These are phyloP conservation scores for Aspidapion aeneum DNA, from an alignment of 2,888 invertebrate species.

Conservation along the genomic window DNA sequence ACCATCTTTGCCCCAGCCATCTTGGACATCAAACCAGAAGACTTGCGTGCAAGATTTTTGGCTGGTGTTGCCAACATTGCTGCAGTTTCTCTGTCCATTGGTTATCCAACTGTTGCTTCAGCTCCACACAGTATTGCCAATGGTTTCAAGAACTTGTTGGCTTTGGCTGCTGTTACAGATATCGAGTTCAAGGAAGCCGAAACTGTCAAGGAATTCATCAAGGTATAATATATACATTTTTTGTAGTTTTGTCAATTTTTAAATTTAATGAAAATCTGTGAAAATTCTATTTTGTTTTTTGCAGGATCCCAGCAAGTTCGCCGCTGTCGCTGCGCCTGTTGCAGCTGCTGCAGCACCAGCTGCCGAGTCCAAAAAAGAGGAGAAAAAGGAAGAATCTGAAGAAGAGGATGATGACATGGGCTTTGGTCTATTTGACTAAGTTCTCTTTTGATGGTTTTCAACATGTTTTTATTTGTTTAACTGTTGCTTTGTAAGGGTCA, in stretches of 20 bases:
- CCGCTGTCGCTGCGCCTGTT: conserved; percentile 60
- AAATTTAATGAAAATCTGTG: conserved; percentile 53
- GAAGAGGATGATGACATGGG: conserved; percentile 95
- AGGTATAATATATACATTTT: conserved; percentile 50
- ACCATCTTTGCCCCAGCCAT: conserved; percentile 96
- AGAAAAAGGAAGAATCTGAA: neutral
- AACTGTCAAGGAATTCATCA: conserved; percentile 88
- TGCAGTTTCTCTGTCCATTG: conserved; percentile 86
- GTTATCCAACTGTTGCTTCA: conserved; percentile 95
- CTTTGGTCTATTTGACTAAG: conserved; percentile 90
- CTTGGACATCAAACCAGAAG: conserved; percentile 97
- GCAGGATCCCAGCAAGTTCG: conserved; percentile 30
- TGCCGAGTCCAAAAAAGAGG: conserved; percentile 70
- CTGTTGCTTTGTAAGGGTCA: neutral
- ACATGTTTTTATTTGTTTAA: neutral
- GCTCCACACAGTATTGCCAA: conserved; percentile 97
- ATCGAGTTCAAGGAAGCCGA: conserved; percentile 93
- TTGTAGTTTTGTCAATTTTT: neutral
- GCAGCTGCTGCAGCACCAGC: conserved; percentile 53
- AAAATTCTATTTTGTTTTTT: conserved; percentile 77
- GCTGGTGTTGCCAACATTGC: conserved; percentile 94
- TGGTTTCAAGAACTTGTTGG: conserved; percentile 97
- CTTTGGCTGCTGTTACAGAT: conserved; percentile 94
- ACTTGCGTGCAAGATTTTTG: conserved; percentile 86
- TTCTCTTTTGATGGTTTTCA: conserved; percentile 5